These are phyloP conservation scores for Ciconia boyciana DNA, from an alignment of 2,113 vertebrate genomes.

Conservation along the genomic window DNA sequence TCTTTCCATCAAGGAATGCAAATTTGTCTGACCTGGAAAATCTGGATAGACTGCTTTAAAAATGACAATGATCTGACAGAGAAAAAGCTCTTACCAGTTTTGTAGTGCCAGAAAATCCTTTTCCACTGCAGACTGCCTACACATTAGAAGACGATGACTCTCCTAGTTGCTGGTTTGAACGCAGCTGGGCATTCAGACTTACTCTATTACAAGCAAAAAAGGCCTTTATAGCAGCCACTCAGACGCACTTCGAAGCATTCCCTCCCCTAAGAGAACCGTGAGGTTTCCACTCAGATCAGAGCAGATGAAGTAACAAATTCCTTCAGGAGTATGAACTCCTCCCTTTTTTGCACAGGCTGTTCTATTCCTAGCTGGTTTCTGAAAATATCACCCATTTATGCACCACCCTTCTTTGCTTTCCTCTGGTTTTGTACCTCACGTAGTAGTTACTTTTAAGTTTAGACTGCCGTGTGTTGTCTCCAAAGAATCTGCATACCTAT, in stretches of 20 bases:
- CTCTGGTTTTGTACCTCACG: not conserved
- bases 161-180: not conserved
- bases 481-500: not conserved
- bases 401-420: not conserved
- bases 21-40: not conserved
- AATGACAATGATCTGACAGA: not conserved
- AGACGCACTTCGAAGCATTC: no score
- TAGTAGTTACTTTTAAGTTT: not conserved
- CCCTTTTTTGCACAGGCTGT: not conserved
- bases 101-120: not conserved
- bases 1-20: not conserved
- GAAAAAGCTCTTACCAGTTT: not conserved
- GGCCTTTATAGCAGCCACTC: not conserved
- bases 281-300: not conserved
- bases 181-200: not conserved
- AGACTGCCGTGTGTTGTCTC: not conserved
- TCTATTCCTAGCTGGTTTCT: not conserved
- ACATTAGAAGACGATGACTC: not conserved
- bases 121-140: no score
- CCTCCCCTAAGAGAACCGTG: not conserved
- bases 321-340: no score
- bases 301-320: not conserved
- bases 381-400: not conserved
- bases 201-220: no score
- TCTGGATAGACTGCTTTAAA: not conserved